Evolutionary conservation across 2,797 vertebrate genomes (phyloP).

Genomic region (Toxotes lorentzi): DNA sequence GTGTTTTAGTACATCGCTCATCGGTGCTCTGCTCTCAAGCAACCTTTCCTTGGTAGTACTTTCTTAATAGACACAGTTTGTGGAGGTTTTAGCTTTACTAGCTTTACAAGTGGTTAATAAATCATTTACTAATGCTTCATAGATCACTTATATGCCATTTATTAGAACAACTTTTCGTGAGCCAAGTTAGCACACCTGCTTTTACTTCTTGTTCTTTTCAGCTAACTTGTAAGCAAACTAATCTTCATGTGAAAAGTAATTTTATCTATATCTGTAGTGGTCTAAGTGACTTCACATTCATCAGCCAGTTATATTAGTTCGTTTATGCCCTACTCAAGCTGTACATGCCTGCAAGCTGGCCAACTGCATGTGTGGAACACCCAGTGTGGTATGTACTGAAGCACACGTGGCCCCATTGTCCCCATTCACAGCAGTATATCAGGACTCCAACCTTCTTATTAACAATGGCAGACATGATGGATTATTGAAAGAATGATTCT

Average conservation of each 20-base stretch:
- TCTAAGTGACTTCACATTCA: not conserved
- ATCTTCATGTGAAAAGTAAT: too few species aligned
- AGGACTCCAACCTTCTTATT: too few species aligned
- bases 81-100: not conserved
- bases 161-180: not conserved
- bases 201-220: not conserved
- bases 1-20: not conserved
- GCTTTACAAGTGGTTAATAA: not conserved
- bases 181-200: not conserved
- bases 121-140: not conserved
- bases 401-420: too few species aligned
- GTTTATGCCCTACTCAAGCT: not conserved
- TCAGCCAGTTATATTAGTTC: not conserved
- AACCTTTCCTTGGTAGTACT: not conserved
- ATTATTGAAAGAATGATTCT: too few species aligned
- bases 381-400: too few species aligned
- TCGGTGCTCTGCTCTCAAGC: not conserved
- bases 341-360: too few species aligned
- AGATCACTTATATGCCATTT: not conserved
- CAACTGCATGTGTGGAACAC: not conserved
- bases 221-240: too few species aligned
- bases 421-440: too few species aligned
- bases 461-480: too few species aligned
- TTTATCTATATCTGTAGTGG: not conserved
- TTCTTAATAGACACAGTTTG: not conserved